Conservation (phyloP, 2,888 invertebrate genomes). For the Venustoraphidia nigricollis region DNA sequence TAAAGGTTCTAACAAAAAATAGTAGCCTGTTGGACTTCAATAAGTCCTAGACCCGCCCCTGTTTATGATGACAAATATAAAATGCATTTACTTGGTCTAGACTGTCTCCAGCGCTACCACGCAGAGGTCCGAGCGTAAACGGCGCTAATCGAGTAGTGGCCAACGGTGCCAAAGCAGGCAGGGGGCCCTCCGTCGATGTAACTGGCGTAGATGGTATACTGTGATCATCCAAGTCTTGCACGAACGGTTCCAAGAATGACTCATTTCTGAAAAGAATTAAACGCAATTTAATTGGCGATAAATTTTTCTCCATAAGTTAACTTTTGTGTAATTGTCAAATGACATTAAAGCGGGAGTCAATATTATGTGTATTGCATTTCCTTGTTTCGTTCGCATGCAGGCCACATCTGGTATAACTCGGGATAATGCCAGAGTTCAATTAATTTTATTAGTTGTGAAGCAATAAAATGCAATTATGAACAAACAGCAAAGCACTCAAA, state of each 20-base stretch:
- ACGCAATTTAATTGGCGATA: constrained; percentile 8
- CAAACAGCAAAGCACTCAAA: no score
- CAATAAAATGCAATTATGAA: no score
- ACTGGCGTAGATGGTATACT: constrained; percentile 24
- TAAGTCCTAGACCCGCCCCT: no score
- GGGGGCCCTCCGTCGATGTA: constrained; percentile 31
- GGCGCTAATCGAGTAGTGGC: constrained; percentile 28
- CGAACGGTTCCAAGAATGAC: constrained; percentile 57
- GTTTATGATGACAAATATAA: no score
- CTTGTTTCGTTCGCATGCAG: no score
- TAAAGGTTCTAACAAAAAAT: no score
- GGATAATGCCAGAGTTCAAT: no score
- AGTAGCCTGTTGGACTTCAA: no score
- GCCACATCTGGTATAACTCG: no score
- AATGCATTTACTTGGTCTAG: constrained; percentile 1
- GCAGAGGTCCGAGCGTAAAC: constrained; percentile 27
- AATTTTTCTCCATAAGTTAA: constrained; percentile 1
- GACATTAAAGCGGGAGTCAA: background rate
- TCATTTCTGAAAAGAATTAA: constrained; percentile 44
- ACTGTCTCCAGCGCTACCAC: constrained; percentile 4
- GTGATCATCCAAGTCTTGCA: constrained; percentile 40
- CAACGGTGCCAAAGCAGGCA: constrained; percentile 15
- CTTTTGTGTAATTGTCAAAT: constrained; percentile 1
- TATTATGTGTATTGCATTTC: background rate
- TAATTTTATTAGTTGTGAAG: no score